Evolutionary conservation across 2,888 invertebrate genomes (phyloP).

Genomic region (Odontocolon sp.): DNA sequence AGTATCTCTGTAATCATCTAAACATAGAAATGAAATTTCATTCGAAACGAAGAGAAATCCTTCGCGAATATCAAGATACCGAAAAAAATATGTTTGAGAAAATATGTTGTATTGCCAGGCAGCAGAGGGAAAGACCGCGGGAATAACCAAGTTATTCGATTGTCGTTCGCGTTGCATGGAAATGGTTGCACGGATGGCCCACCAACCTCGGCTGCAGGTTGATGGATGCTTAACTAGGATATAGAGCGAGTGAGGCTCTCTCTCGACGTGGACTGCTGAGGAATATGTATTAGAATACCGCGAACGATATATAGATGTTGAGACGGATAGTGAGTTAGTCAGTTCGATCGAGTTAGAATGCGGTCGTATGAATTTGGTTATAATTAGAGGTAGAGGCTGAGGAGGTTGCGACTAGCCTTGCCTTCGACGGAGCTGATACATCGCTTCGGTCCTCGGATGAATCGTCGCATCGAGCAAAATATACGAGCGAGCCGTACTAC

Average conservation of each 20-base stretch:
- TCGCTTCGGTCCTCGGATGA: constrained; percentile 50
- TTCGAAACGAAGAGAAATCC: too few relatives aligned
- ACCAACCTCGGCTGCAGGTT: constrained; percentile 8
- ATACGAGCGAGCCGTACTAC: too few relatives aligned
- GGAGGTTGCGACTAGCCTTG: constrained; percentile 52
- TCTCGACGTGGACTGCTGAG: background rate
- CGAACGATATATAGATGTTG: constrained; percentile 2
- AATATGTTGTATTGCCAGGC: too few relatives aligned
- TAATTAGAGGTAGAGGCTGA: constrained; percentile 68
- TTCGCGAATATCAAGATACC: too few relatives aligned
- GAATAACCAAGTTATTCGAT: constrained; percentile 37
- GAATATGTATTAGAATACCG: constrained; percentile 42
- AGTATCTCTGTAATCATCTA: too few relatives aligned
- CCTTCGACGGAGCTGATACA: constrained; percentile 50
- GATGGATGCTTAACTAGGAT: constrained; percentile 36
- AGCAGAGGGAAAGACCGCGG: constrained; percentile 11
- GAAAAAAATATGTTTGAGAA: too few relatives aligned
- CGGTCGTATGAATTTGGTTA: constrained; percentile 68
- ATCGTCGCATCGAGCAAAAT: constrained; percentile 54
- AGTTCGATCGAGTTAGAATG: constrained; percentile 57
- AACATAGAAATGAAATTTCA: too few relatives aligned
- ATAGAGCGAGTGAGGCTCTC: background rate
- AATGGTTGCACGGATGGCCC: too few relatives aligned
- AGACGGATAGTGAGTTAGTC: constrained; percentile 32
- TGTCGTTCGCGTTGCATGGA: constrained; percentile 35